phyloP scores from a whole-genome alignment of 2,888 invertebrate genomes.

The Harpalus rubripes region DNA sequence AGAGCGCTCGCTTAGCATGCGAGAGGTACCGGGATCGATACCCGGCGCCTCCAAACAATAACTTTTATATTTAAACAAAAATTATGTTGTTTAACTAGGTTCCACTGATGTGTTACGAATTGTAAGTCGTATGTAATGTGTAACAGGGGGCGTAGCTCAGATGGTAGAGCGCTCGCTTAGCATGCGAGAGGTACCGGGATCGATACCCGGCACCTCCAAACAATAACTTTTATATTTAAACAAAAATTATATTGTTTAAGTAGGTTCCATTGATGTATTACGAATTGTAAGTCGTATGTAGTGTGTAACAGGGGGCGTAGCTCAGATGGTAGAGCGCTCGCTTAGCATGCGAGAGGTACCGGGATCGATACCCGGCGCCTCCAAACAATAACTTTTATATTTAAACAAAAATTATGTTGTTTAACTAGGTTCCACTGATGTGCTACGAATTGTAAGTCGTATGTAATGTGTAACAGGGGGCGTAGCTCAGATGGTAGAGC shows the following conservation, averaged over 20 bases:
- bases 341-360: constrained; percentile 81
- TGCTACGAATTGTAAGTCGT: neutral
- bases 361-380: constrained; percentile 79
- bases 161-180: constrained; percentile 81
- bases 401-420: neutral
- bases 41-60: constrained; percentile 75
- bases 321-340: constrained; percentile 81
- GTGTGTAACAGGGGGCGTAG: constrained; percentile 74
- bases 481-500: constrained; percentile 81
- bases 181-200: constrained; percentile 81
- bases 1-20: constrained; percentile 81
- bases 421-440: neutral
- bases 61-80: neutral
- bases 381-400: constrained; percentile 70
- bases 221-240: neutral
- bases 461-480: constrained; percentile 68
- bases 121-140: neutral
- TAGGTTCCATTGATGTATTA: neutral
- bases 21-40: constrained; percentile 81
- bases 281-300: neutral
- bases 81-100: neutral
- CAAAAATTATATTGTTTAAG: neutral
- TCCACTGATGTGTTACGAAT: neutral
- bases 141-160: constrained; percentile 77
- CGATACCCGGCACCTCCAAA: constrained; percentile 78